Evolutionary conservation across 2,113 vertebrate genomes (phyloP).

Genomic region (Ramphastos sulfuratus): DNA sequence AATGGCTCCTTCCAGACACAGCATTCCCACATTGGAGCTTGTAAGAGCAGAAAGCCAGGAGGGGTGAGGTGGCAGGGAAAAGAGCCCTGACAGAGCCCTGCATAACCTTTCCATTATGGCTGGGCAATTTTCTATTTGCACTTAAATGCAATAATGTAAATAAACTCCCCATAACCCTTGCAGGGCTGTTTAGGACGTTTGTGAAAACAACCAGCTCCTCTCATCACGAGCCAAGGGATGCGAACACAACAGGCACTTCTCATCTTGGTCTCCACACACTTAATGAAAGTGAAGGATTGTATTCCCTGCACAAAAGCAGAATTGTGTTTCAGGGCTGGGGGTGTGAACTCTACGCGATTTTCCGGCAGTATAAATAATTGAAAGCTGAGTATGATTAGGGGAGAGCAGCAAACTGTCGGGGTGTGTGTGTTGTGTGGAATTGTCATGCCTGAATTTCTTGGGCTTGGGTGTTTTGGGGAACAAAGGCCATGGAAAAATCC

Average conservation of each 20-base stretch:
- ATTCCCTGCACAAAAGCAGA: constrained; percentile 47
- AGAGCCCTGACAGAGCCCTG: constrained; percentile 35
- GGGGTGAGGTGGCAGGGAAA: constrained; percentile 34
- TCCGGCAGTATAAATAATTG: constrained; percentile 63
- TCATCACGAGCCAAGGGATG: constrained; percentile 62
- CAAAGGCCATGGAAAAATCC: not conserved
- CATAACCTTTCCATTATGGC: constrained; percentile 49
- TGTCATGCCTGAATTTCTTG: not conserved
- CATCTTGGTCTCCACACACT: constrained; percentile 46
- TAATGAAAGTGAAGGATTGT: constrained; percentile 71
- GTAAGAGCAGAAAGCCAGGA: not conserved
- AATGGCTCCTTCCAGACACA: not conserved
- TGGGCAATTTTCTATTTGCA: constrained; percentile 56
- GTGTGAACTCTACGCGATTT: constrained; percentile 45
- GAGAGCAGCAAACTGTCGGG: rapidly evolving
- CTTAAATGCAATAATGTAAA: constrained; percentile 70
- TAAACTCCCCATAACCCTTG: constrained; percentile 63
- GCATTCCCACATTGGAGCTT: constrained; percentile 15
- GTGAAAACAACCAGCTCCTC: constrained; percentile 53
- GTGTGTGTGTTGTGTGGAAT: not conserved
- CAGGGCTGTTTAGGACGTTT: constrained; percentile 48
- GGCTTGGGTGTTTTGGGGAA: not conserved
- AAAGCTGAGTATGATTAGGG: constrained; percentile 10
- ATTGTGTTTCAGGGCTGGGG: constrained; percentile 57
- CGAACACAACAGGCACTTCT: constrained; percentile 65